These are phyloP conservation scores for Solenopsis fugax DNA, from an alignment of 1,140 invertebrate genomes.

Conservation along the genomic window DNA sequence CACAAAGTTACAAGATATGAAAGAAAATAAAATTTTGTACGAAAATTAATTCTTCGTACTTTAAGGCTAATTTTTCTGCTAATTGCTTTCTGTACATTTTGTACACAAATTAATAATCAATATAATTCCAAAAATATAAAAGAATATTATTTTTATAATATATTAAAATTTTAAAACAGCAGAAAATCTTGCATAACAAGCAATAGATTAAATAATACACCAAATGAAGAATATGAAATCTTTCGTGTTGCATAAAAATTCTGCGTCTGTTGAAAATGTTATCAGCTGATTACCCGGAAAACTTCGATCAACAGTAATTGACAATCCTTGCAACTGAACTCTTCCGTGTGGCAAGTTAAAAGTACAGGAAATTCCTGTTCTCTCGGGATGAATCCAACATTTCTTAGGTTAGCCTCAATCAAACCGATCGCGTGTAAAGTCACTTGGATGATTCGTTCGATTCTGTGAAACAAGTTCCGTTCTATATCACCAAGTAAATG, in stretches of 20 bases:
- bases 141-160: background rate
- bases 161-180: background rate
- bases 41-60: background rate
- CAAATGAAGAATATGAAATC: background rate
- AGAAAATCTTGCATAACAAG: background rate
- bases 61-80: background rate
- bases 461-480: slow-evolving; percentile 48
- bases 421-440: slow-evolving; percentile 70
- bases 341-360: slow-evolving; percentile 46
- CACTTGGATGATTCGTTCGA: slow-evolving; percentile 35
- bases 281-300: background rate
- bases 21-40: background rate
- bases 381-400: slow-evolving; percentile 39
- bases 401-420: slow-evolving; percentile 61
- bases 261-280: background rate
- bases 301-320: slow-evolving; percentile 33
- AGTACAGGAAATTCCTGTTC: slow-evolving; percentile 39
- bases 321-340: slow-evolving; percentile 42
- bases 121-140: background rate
- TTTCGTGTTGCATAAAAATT: background rate
- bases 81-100: no score
- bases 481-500: slow-evolving; percentile 21
- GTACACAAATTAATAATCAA: background rate
- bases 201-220: slow-evolving; percentile 6
- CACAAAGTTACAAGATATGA: slow-evolving; percentile 8